Conservation (phyloP, 1,140 invertebrate species). For the Atta colombica region DNA sequence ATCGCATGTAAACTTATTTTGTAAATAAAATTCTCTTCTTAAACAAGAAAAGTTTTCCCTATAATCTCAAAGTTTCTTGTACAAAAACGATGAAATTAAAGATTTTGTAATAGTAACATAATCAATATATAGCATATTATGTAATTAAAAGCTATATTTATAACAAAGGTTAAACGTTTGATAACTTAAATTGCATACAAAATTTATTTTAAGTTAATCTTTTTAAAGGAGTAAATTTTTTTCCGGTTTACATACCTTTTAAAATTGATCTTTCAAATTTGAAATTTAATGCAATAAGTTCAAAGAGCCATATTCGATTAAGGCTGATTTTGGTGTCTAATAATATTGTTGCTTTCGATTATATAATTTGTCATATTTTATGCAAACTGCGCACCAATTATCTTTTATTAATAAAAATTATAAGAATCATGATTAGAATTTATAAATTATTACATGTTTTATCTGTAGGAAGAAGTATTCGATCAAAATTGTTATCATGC, state of each 20-base stretch:
- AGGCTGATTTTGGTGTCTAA: too few species aligned
- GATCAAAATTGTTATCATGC: background rate
- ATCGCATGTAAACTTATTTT: background rate
- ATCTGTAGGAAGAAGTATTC: slow-evolving; percentile 10
- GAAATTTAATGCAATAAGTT: background rate
- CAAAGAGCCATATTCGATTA: too few species aligned
- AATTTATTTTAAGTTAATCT: background rate
- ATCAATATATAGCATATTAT: background rate
- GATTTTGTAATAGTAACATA: background rate
- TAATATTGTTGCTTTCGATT: too few species aligned
- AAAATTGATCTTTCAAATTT: background rate
- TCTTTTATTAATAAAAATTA: background rate
- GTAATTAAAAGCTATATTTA: slow-evolving; percentile 38
- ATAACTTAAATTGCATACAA: slow-evolving; percentile 38
- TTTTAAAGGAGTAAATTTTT: background rate
- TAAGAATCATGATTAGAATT: background rate
- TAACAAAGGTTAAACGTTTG: slow-evolving; percentile 28
- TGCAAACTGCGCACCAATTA: too few species aligned
- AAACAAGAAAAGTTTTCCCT: background rate
- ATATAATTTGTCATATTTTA: too few species aligned
- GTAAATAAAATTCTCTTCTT: background rate
- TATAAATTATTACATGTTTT: background rate
- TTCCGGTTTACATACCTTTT: background rate
- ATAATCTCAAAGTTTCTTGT: background rate
- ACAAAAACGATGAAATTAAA: background rate